Base-by-base conservation (phyloP, 2,113 vertebrate species). In the Rousettus leschenaultii region DNA sequence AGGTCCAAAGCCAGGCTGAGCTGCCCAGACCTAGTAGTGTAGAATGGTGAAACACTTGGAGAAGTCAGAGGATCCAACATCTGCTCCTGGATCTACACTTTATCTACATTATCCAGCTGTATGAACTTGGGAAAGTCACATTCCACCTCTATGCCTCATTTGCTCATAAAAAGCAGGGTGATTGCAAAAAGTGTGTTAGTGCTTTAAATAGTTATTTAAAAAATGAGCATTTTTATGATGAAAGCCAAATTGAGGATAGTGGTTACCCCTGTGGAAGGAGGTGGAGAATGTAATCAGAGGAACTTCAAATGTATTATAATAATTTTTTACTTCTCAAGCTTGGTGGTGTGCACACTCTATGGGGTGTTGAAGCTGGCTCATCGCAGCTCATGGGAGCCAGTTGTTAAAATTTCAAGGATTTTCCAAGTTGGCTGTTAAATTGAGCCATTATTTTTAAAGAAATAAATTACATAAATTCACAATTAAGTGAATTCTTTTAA, bases 361-460 rank as follows among this genome's bases (percentile, higher is more conserved):
- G 40, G 35, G 30, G 6, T 55, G 24, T 48, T 89, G 21, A 28
- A 77, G 57, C 7, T 33, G 43, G 26, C 33, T 51, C 70, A 57
- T 55, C 78, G 15, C n/a, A 92, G 40, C 79, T 83, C 68, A 87
- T 1, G n/a, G 53, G 38, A 92, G 43, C 7, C 71, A 28, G 18
- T 10, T 89, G 45, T 88, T 93, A 88, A 93, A 82, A 85, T 93
- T 85, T 96, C 51, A 92, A 73, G 61, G 35, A 11, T 94, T 95
- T 87, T 96, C 43, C n/a, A 90, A 83, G 43, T 16, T 7, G 33
- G 55, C 63, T 95, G 55, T 84, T 78, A 94, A 87, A 78, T 71
- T 66, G 24, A 95, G 45, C 19, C 51, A 95, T 94, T 85, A 95
- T 91, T 86, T 91, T 86, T 59, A 26, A 74, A 87, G 78, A 48